These are phyloP conservation scores for Pollachius pollachius DNA, from an alignment of 2,113 vertebrate genomes.

Conservation along the genomic window DNA sequence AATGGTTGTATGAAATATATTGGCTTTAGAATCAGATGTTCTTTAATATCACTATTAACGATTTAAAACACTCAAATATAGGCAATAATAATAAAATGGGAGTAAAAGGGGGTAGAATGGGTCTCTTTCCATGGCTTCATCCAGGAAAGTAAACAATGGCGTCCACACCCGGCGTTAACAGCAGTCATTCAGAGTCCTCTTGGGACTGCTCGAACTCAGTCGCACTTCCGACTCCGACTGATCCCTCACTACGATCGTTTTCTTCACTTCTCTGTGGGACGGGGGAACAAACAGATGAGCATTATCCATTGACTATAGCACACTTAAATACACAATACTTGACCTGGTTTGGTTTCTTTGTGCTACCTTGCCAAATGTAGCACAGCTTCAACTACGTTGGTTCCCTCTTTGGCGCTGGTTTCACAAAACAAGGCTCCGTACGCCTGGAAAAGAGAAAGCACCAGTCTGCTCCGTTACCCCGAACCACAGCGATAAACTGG, in stretches of 20 bases:
- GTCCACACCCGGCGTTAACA: slow-evolving; percentile 50
- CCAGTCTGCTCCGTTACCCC: slow-evolving; percentile 7
- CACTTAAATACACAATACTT: not conserved
- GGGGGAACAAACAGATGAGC: not conserved
- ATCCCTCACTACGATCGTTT: slow-evolving; percentile 35
- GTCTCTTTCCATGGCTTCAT: slow-evolving; percentile 5
- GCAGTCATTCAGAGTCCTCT: slow-evolving; percentile 46
- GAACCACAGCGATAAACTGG: slow-evolving; percentile 17
- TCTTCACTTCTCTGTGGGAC: slow-evolving; percentile 66
- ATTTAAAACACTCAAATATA: too few relatives aligned
- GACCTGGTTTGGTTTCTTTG: not conserved
- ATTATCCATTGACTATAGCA: not conserved
- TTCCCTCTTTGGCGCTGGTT: slow-evolving; percentile 76
- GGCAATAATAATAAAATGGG: too few relatives aligned
- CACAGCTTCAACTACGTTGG: slow-evolving; percentile 63
- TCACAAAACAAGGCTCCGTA: slow-evolving; percentile 77
- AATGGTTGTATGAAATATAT: too few relatives aligned
- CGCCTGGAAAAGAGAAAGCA: slow-evolving; percentile 47
- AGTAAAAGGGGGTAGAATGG: too few relatives aligned
- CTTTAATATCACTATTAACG: too few relatives aligned
- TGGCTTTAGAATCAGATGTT: too few relatives aligned
- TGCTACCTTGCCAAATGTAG: slow-evolving; percentile 71
- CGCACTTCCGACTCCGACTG: slow-evolving; percentile 29
- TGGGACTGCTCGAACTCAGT: slow-evolving; percentile 35
- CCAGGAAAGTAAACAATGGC: not conserved